Evolutionary conservation across 2,113 vertebrate genomes (phyloP).

Genomic region (Speoplatyrhinus poulsoni): DNA sequence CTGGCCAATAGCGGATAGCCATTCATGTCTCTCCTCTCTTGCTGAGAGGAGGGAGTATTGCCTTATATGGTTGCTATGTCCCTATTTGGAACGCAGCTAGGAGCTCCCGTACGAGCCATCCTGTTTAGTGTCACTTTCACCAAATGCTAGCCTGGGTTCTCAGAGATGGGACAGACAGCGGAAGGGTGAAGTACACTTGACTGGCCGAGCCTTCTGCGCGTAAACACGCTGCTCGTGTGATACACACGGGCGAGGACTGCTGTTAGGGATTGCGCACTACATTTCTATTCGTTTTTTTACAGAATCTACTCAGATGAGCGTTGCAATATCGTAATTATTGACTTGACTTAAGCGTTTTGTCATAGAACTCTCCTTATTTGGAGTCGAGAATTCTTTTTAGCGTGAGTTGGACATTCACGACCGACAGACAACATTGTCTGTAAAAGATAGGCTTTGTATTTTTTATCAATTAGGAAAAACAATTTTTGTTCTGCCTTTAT

Average conservation of each 20-base stretch:
- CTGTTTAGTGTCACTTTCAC: constrained; percentile 76
- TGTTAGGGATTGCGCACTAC: constrained; percentile 15
- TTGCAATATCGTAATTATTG: constrained; percentile 19
- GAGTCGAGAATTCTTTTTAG: neutral
- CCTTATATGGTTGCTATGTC: constrained; percentile 70
- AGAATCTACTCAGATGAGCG: no score
- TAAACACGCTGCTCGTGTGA: constrained; percentile 15
- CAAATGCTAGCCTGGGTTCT: constrained; percentile 62
- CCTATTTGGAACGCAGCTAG: constrained; percentile 68
- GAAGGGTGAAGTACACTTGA: constrained; percentile 46
- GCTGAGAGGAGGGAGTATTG: constrained; percentile 26
- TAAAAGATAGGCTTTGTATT: neutral
- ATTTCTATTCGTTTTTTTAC: neutral
- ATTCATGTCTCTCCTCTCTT: constrained; percentile 6
- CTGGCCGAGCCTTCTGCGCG: constrained; percentile 15
- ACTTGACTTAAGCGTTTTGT: neutral
- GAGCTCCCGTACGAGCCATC: constrained; percentile 47
- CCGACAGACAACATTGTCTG: neutral
- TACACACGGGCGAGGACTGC: constrained; percentile 1
- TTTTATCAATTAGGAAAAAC: neutral
- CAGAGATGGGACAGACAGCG: constrained; percentile 53
- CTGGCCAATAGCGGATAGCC: constrained; percentile 54
- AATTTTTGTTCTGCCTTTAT: no score
- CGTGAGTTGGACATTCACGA: neutral
- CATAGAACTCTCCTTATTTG: neutral